These are phyloP conservation scores for zebrafish (Danio rerio) DNA, from an alignment of 2,113 vertebrate species.

Conservation along the genomic window GRCz12tu NC_133184.1:4185501-4186000, in stretches of 20 bases:
- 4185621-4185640: constrained; percentile 35
- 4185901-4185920: not conserved
- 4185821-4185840: not conserved
- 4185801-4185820: not conserved
- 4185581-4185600: constrained; percentile 60
- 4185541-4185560: constrained; percentile 62
- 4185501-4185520: constrained; percentile 26
- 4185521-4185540: constrained; percentile 45
- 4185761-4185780: not conserved
- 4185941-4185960: not conserved
- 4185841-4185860: not conserved
- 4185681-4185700: constrained; percentile 2
- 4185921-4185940: not conserved
- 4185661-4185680: not conserved
- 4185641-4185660: constrained; percentile 49
- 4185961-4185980: not conserved
- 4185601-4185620: constrained; percentile 51
- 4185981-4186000: not conserved
- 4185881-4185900: not conserved
- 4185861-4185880: not conserved
- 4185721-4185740: not conserved
- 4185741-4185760: no score
- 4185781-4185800: not conserved
- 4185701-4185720: not conserved
- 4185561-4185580: constrained; percentile 59